Evolutionary conservation across 2,113 vertebrate species (phyloP).

Genomic region (Heteronetta atricapilla): DNA sequence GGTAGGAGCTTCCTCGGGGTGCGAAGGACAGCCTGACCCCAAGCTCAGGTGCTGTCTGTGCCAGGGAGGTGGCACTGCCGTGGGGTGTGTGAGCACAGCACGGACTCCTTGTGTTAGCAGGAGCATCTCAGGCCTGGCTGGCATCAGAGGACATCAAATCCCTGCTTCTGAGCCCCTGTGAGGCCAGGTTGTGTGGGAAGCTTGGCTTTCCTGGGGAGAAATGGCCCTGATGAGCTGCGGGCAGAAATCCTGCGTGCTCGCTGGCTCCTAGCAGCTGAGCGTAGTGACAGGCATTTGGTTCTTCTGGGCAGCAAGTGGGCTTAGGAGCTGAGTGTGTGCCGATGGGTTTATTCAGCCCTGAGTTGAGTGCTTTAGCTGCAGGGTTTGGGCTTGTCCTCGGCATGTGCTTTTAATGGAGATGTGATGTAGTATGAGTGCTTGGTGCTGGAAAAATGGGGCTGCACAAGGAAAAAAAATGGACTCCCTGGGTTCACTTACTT

Average conservation of each 20-base stretch:
- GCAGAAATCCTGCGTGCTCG: rapidly evolving
- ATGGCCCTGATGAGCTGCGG: rapidly evolving
- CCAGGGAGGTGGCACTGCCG: too few species aligned
- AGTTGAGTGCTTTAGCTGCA: not conserved
- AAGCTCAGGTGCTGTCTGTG: rapidly evolving
- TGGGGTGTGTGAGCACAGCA: not conserved
- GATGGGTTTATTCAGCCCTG: not conserved
- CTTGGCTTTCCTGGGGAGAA: rapidly evolving
- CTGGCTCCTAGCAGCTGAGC: not conserved
- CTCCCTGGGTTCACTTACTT: not conserved
- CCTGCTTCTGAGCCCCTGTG: not conserved
- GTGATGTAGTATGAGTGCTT: rapidly evolving
- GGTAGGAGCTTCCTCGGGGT: rapidly evolving
- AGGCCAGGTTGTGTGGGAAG: not conserved
- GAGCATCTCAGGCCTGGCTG: not conserved
- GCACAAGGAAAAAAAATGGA: not conserved
- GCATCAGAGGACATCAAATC: not conserved
- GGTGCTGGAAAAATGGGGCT: not conserved
- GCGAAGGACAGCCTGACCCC: not conserved
- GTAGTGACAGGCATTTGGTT: not conserved
- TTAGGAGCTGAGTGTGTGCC: rapidly evolving
- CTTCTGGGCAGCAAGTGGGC: rapidly evolving
- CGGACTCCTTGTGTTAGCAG: not conserved
- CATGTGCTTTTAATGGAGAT: rapidly evolving
- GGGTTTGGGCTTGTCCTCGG: not conserved